Base-by-base conservation (phyloP, 2,113 vertebrate species). In the Riparia riparia region DNA sequence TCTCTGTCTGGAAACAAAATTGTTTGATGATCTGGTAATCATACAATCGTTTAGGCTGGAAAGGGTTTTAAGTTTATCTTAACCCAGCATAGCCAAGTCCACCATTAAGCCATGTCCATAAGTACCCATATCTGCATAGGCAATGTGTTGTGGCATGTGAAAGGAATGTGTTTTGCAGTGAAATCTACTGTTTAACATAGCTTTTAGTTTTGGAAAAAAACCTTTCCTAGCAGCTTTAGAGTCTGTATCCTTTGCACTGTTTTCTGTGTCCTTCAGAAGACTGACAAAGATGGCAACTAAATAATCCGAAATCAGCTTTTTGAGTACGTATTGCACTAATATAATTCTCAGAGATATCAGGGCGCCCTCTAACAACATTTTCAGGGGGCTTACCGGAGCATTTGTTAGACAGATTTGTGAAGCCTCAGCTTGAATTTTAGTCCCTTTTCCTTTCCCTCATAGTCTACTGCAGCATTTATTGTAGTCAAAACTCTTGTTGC, bases 211-310 rank as follows among this genome's bases (percentile, higher is more conserved):
- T 74, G 51, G 32, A 73, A 63, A 70, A 69, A 47, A 44, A 51
- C 9, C 31, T 77, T 87, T 76, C n/a, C 53, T 37, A 65, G 16
- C 17, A 77, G 54, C 31, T 72, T 88, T 65, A n/a, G 53, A 51
- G 31, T 39, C n/a, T 86, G 2, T 37, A 47, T 72, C 45, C 10
- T n/a, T 89, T 92, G 45, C 37, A 22, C 15, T 71, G 17, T 51
- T 87, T 66, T 80, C 39, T 19, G 13, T 65, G 58, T 86, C 80
- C 50, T 90, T 95, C 53, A 60, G 39, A 86, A 89, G 41, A 42
- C 58, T 60, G 63, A 31, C 54, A 81, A 72, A 82, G 65, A 74
- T 88, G 39, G 24, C 37, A 56, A 49, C 44, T 76, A 44, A 85
- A 58, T 66, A 56, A 56, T 88, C 53, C 71, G 15, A 42, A 76